Conservation (phyloP, 2,888 invertebrate genomes). For the Agrypnus murinus region DNA sequence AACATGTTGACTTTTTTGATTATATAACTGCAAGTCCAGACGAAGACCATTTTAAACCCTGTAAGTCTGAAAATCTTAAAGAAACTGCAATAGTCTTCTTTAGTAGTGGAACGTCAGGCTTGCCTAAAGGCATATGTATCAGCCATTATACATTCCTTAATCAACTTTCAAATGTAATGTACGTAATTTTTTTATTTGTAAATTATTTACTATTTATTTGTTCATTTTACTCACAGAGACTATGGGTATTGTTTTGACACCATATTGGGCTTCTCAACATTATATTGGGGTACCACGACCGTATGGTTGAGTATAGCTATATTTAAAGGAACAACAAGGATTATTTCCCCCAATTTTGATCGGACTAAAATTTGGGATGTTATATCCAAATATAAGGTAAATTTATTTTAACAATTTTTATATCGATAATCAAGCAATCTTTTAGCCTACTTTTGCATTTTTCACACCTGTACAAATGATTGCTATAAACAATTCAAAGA, state of each 20-base stretch:
- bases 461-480: slow-evolving; percentile 57
- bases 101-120: slow-evolving; percentile 60
- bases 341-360: slow-evolving; percentile 56
- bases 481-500: not conserved
- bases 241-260: slow-evolving; percentile 25
- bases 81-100: slow-evolving; percentile 55
- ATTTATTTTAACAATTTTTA: not conserved
- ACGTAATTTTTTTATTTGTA: not conserved
- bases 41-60: slow-evolving; percentile 54
- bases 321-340: slow-evolving; percentile 56
- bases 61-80: no score
- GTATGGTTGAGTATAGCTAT: no score
- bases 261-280: slow-evolving; percentile 62
- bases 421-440: no score
- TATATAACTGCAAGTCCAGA: slow-evolving; percentile 60
- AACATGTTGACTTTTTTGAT: slow-evolving; percentile 51
- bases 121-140: slow-evolving; percentile 58
- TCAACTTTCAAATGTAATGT: not conserved
- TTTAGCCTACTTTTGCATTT: slow-evolving; percentile 60
- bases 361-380: not conserved
- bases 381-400: not conserved
- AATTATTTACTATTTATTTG: no score
- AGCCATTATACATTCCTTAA: slow-evolving; percentile 50
- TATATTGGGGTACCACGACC: slow-evolving; percentile 51
- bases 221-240: no score